Percentiles rank a stretch among this genome's conserved stretches.
phyloP scores from a whole-genome alignment of 1,140 invertebrate genomes.

The Eurosta solidaginis region DNA sequence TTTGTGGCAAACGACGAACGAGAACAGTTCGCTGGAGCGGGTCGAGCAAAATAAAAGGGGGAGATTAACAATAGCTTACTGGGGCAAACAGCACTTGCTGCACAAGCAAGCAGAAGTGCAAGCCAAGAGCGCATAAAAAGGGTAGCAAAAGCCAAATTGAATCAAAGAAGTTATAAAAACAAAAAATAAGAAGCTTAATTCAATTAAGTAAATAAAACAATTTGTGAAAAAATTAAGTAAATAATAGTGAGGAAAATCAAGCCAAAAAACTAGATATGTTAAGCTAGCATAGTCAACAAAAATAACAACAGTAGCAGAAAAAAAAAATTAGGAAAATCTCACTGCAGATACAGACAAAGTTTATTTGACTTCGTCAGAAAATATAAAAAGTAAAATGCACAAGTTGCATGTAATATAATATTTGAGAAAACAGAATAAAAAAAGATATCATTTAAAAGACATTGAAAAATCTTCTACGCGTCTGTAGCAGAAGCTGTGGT shows the following conservation, averaged over 20 bases:
- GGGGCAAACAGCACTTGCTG: conserved; percentile 25
- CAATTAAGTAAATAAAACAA: neutral
- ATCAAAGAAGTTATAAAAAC: neutral
- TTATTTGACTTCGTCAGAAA: neutral
- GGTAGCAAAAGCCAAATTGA: conserved; percentile 1
- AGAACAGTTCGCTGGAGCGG: conserved; percentile 28
- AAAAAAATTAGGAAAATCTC: neutral
- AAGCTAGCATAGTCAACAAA: neutral
- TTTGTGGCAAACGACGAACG: conserved; percentile 31
- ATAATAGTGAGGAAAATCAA: neutral
- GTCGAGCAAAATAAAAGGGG: neutral
- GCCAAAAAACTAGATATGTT: neutral
- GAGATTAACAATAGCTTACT: neutral
- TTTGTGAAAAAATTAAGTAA: neutral
- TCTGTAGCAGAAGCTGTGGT: neutral
- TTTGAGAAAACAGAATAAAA: too few species aligned
- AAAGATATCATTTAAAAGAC: too few species aligned
- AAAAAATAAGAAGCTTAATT: neutral
- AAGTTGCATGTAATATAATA: too few species aligned
- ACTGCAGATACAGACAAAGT: conserved; percentile 3
- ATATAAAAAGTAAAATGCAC: neutral
- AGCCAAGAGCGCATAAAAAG: neutral
- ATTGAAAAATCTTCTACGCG: neutral
- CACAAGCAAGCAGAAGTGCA: conserved; percentile 20
- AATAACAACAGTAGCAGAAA: neutral